Base-by-base conservation (phyloP, 2,797 vertebrate species). In the Pipistrellus pygmaeus region DNA sequence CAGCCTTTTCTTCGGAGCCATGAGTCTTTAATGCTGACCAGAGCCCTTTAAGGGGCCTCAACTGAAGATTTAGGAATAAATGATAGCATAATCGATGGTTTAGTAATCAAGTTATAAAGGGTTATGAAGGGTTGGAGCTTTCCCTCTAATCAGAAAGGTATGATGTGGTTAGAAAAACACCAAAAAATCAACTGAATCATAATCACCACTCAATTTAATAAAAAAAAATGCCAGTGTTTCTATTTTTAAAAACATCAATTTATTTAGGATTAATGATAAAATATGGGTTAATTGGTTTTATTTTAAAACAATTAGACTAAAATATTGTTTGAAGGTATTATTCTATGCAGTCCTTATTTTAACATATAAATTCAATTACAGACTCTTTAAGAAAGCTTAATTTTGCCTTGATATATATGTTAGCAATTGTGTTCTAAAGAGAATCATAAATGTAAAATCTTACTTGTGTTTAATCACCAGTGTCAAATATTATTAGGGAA, bases 401-500 rank as follows among this genome's bases (percentile, higher is more conserved):
- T 98, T 98, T 98, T 97, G 96, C 93, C 95, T 97, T 98, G 98
- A 98, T 98, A 98, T 98, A 98, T 98, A 97, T 60, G 85, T 93
- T 96, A 97, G 97, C 97, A 98, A 98, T 98, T 98, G 98, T 98
- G 93, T 98, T 98, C 98, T 97, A 98, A 98, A 98, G 98, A 98
- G 97, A 98, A 98, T 98, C 98, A 97, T 98, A 98, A 98, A 98
- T 78, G 97, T 98, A 98, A 98, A 98, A 98, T 95, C 98, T 98
- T 98, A 62, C 60, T 62, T 30, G 25, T 97, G 97, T 98, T 98
- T 98, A 98, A 98, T 98, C 97, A 98, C 97, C 93, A 96, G 96
- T 98, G 98, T 98, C 98, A 98, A 97, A 98, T 98, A 98, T 98
- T 98, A 98, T 98, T 98, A 98, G 98, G 97, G 98, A 98, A 98